A percentile compares a stretch with the other conserved stretches of the same genome.
These are phyloP conservation scores for Zosterops borbonicus DNA, from an alignment of 2,113 vertebrate genomes.

Conservation along the genomic window DNA sequence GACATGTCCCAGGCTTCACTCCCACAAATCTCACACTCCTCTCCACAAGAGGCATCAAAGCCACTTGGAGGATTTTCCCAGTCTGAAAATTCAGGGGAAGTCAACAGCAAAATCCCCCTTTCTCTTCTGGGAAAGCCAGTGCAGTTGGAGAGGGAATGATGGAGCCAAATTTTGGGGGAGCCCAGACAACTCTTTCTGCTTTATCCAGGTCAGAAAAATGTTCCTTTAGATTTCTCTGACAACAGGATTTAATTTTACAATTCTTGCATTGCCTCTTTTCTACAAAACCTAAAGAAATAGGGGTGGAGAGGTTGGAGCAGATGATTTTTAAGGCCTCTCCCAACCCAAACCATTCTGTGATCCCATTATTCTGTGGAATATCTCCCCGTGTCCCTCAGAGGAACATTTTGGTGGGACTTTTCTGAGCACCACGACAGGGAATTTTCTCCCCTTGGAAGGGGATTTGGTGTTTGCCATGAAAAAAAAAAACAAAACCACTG, in stretches of 20 bases:
- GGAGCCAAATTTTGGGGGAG: not conserved
- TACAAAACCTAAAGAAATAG: not conserved
- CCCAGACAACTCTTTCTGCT: not conserved
- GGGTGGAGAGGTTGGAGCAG: not conserved
- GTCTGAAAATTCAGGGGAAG: not conserved
- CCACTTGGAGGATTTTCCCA: not conserved
- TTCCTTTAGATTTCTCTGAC: not conserved
- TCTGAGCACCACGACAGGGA: not conserved
- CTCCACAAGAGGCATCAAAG: not conserved
- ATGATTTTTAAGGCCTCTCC: not conserved
- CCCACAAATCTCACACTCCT: not conserved
- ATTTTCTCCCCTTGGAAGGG: not conserved
- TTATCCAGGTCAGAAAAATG: not conserved
- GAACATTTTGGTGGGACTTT: not conserved
- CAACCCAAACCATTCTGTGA: not conserved
- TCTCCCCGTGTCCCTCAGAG: not conserved
- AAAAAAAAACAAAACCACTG: not conserved
- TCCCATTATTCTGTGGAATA: not conserved
- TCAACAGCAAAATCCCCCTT: fast-evolving
- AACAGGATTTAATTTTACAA: not conserved
- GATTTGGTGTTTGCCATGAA: not conserved
- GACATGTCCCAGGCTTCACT: fast-evolving
- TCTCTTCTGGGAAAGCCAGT: not conserved
- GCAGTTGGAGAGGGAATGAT: not conserved
- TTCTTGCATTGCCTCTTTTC: not conserved